These are phyloP conservation scores for Dryadula phaetusa DNA, from an alignment of 2,888 invertebrate genomes.

Conservation along the genomic window DNA sequence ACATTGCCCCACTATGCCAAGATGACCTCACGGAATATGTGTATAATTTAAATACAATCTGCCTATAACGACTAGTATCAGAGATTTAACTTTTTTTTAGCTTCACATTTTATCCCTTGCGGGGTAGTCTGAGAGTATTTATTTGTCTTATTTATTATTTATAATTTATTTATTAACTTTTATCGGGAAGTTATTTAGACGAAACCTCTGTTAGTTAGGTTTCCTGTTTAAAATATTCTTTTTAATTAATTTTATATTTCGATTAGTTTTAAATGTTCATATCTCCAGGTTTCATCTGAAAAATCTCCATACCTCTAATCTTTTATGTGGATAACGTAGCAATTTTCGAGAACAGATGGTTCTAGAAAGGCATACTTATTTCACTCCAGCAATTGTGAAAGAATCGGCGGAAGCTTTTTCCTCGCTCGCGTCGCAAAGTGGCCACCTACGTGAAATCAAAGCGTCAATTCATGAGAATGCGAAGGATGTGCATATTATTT, in stretches of 20 bases:
- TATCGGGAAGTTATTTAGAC: too few relatives aligned
- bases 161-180: too few relatives aligned
- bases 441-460: slow-evolving; percentile 56
- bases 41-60: too few relatives aligned
- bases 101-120: too few relatives aligned
- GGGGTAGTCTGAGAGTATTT: too few relatives aligned
- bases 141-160: too few relatives aligned
- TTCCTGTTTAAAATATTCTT: not conserved
- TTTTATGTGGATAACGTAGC: slow-evolving; percentile 41
- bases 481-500: slow-evolving; percentile 37
- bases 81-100: too few relatives aligned
- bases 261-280: not conserved
- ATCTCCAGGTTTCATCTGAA: slow-evolving; percentile 3
- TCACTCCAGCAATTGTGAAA: slow-evolving; percentile 58
- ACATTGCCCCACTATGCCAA: too few relatives aligned
- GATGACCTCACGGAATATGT: too few relatives aligned
- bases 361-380: slow-evolving; percentile 57
- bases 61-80: too few relatives aligned
- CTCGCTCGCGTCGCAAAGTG: slow-evolving; percentile 58
- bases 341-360: slow-evolving; percentile 45
- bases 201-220: not conserved
- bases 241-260: not conserved
- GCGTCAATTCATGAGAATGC: slow-evolving; percentile 52
- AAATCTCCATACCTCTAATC: slow-evolving; percentile 25
- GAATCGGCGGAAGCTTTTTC: slow-evolving; percentile 60